Evolutionary conservation across 2,888 invertebrate species (phyloP).

Genomic region (Meteorus cinctellus): DNA sequence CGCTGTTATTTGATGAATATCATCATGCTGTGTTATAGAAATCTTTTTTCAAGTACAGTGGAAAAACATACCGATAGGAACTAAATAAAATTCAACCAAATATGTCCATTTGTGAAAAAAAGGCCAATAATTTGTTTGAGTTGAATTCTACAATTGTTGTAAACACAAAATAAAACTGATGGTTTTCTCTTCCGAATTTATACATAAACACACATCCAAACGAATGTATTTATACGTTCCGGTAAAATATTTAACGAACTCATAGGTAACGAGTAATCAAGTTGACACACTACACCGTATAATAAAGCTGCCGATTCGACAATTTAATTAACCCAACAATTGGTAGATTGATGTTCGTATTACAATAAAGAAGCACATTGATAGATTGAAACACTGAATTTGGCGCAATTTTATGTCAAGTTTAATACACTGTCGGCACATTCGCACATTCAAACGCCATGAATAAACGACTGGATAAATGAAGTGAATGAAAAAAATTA

Average conservation of each 20-base stretch:
- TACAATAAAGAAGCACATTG: background rate
- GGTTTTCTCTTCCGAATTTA: background rate
- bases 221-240: background rate
- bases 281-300: slow-evolving; percentile 8
- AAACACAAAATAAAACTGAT: background rate
- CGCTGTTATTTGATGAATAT: no score
- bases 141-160: background rate
- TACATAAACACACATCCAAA: background rate
- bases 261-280: slow-evolving; percentile 9
- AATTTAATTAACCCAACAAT: slow-evolving; percentile 23
- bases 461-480: background rate
- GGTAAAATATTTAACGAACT: slow-evolving; percentile 30
- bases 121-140: background rate
- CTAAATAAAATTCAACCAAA: background rate
- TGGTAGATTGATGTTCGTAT: background rate
- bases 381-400: background rate
- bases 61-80: background rate
- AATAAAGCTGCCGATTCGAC: slow-evolving; percentile 14
- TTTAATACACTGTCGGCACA: background rate
- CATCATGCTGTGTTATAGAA: no score
- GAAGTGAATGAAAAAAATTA: background rate
- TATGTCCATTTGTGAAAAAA: background rate
- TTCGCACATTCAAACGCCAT: background rate
- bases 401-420: background rate
- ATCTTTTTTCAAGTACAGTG: no score